These are phyloP conservation scores for Indri indri DNA, from an alignment of 2,113 vertebrate species.

Conservation along the genomic window DNA sequence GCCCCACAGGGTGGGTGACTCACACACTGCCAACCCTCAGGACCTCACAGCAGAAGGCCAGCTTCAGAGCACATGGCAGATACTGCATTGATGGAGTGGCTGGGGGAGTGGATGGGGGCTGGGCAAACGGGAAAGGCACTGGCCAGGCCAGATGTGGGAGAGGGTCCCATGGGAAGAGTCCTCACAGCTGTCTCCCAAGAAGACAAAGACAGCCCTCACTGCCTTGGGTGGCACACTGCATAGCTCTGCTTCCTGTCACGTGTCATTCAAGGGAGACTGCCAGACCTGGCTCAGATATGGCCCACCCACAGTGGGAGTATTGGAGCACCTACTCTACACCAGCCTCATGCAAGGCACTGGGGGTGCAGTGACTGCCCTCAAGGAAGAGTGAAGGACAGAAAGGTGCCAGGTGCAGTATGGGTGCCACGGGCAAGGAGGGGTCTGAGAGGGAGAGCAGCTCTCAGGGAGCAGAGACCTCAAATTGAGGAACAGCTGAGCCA, in stretches of 20 bases:
- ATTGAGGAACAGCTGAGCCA: no score
- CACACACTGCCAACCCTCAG: accelerated
- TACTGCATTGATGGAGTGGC: background rate
- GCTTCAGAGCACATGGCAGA: accelerated
- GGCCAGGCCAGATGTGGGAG: background rate
- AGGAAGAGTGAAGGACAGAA: background rate
- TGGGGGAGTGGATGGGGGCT: no score
- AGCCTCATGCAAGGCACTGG: background rate
- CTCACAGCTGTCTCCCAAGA: no score
- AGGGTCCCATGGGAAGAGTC: background rate
- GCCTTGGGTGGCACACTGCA: background rate
- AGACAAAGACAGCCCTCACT: background rate
- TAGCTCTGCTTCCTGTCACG: background rate
- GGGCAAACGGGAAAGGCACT: background rate
- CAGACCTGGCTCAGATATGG: background rate
- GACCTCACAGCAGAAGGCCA: background rate
- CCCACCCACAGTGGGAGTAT: background rate
- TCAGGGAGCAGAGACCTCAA: no score
- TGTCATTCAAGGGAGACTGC: background rate
- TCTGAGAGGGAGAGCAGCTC: no score
- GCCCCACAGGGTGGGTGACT: accelerated
- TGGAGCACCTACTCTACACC: background rate
- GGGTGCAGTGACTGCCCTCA: background rate
- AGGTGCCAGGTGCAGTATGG: background rate
- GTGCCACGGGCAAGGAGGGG: background rate